These are phyloP conservation scores for fruit fly (Drosophila melanogaster) DNA, from an alignment of 1,140 invertebrate species.

Conservation along the genomic window DNA sequence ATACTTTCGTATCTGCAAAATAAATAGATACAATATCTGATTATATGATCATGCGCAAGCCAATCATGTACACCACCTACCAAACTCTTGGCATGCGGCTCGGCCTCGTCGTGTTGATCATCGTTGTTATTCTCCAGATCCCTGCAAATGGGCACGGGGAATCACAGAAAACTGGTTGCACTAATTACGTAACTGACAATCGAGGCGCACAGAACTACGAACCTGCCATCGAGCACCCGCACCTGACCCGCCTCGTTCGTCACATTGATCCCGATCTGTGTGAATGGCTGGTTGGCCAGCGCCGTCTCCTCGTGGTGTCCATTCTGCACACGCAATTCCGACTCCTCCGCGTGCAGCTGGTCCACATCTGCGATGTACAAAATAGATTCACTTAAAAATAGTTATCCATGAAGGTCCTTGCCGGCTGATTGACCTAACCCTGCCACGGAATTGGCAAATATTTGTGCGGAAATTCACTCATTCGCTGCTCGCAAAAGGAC, in stretches of 20 bases:
- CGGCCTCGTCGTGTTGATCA: slow-evolving; percentile 75
- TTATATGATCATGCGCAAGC: neutral
- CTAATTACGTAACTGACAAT: slow-evolving; percentile 80
- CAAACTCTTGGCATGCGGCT: slow-evolving; percentile 59
- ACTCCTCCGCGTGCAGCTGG: slow-evolving; percentile 63
- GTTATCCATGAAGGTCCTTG: neutral
- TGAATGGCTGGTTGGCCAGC: slow-evolving; percentile 53
- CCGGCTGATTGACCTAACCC: slow-evolving; percentile 22
- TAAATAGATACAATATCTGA: neutral
- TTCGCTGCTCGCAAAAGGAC: slow-evolving; percentile 41
- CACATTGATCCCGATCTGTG: slow-evolving; percentile 83
- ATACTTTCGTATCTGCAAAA: slow-evolving; percentile 65
- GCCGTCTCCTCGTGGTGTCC: slow-evolving; percentile 54
- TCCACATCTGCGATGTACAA: slow-evolving; percentile 57
- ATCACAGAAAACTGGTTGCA: slow-evolving; percentile 82
- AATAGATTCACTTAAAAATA: neutral
- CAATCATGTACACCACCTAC: neutral
- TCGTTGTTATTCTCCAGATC: slow-evolving; percentile 83
- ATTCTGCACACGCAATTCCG: slow-evolving; percentile 42
- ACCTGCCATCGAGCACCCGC: slow-evolving; percentile 77
- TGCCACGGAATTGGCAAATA: slow-evolving; percentile 41
- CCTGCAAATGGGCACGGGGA: slow-evolving; percentile 57
- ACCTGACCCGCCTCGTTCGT: slow-evolving; percentile 82
- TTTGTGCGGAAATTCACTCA: slow-evolving; percentile 49
- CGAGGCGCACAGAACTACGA: slow-evolving; percentile 70